Evolutionary conservation across 1,140 invertebrate species (phyloP), one percentile per base, ranked within the genome.

Genomic region (Danaus plexippus): DNA sequence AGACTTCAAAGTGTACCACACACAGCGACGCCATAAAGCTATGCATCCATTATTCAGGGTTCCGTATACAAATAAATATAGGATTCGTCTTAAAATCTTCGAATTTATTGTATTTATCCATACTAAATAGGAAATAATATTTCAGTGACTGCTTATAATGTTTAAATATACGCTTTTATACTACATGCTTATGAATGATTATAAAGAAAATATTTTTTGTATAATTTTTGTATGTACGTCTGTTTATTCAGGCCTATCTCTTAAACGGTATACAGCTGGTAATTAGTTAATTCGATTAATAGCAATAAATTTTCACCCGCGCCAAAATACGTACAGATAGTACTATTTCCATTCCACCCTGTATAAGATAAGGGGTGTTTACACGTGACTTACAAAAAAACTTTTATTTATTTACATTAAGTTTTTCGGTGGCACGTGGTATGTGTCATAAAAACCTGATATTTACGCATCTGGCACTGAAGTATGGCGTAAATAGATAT

Each of bases 321-420:
- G 7, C 7, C 22, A 3, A 3, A 32, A 32, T 32, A 32, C 7
- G 7, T 32, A 32, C 7, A 0, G 0, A 32, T 32, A 32, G 22
- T 32, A 32, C 22, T 32, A 32, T 32, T 32, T 32, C 5, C 22
- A 32, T 32, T 32, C 22, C 22, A 32, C 22, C 22, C 22, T 32
- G 22, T 32, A 32, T 32, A 32, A 52, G 1, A 9, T 52, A 52
- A 52, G 67, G 57, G 64, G 49, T 65, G 64, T 70, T 70, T 70
- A 67, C 59, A 62, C 55, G 9, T 60, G 47, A 46, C 56, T 40
- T 52, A 58, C 47, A 41, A 52, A 64, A 59, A 64, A 67, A 55
- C 59, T 52, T 55, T 60, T 68, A 68, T 71, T 71, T 71, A 68
- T 71, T 71, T 71, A 71, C 55, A 54, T 64, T 63, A 49, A 63